Evolutionary conservation across 2,113 vertebrate species (phyloP), one percentile per base, ranked within the genome.

Genomic region (Chauna torquata): DNA sequence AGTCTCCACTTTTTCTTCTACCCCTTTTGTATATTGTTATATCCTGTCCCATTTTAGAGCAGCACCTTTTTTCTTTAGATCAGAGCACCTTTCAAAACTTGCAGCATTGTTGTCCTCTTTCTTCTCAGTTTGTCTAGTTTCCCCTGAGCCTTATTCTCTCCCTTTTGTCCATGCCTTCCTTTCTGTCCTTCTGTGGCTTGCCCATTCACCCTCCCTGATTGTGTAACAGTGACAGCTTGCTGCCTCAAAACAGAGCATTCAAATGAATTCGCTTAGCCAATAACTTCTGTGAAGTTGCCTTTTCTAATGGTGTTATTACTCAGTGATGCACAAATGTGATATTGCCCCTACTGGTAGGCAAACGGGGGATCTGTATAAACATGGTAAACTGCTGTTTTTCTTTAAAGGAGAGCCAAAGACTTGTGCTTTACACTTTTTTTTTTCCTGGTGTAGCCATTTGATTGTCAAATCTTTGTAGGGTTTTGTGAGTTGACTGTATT

Each of bases 231-330:
- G 96, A 98, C 98, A 98, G 98, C 97, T 97, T 98, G 98, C 98
- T 98, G 98, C 98, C 98, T 98, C 98, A 97, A 98, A 98, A 98
- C 98, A 98, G 98, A 98, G 98, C 98, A 98, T 98, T 98, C 98
- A 98, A 97, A 98, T 98, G 98, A 98, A 98, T 98, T 98, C 97
- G 98, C 98, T 98, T 98, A 98, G 98, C 98, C 98, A 98, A 98
- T 98, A 98, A 98, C 98, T 98, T 98, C 98, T 98, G 97, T 98
- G 98, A 98, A 98, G 98, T 98, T 98, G 98, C 98, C 98, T 98
- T 98, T 98, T 98, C 98, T 98, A 98, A 98, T 98, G 98, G 98
- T 98, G 98, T 98, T 98, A 98, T 98, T 98, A 98, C 98, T 98
- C 98, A 98, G 98, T 98, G 98, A 98, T 98, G 97, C 98, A 98